phyloP scores from a whole-genome alignment of 2,888 invertebrate species.

The Nephrocerus scutellatus region DNA sequence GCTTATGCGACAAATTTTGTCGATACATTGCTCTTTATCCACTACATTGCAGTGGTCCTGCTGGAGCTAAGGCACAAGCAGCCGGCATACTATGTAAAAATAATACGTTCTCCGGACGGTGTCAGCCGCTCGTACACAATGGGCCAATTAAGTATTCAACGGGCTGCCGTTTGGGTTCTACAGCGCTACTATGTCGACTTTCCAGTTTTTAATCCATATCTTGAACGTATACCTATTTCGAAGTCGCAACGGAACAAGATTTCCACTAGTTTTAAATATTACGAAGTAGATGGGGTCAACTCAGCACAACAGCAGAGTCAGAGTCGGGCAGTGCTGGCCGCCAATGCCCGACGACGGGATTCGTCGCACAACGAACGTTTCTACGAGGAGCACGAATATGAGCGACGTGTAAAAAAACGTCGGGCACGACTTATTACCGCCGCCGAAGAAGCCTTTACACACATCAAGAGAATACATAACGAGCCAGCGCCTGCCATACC shows the following conservation, averaged over 20 bases:
- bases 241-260: slow-evolving; percentile 68
- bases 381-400: slow-evolving; percentile 97
- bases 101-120: slow-evolving; percentile 94
- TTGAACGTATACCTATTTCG: slow-evolving; percentile 82
- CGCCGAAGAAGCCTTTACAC: slow-evolving; percentile 96
- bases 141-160: slow-evolving; percentile 86
- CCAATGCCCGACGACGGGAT: slow-evolving; percentile 75
- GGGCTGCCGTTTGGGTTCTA: slow-evolving; percentile 90
- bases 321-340: slow-evolving; percentile 61
- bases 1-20: slow-evolving; percentile 88
- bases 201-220: slow-evolving; percentile 92
- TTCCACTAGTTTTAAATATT: slow-evolving; percentile 86
- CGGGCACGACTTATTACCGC: slow-evolving; percentile 84
- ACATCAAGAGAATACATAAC: slow-evolving; percentile 76
- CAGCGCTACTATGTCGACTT: slow-evolving; percentile 96
- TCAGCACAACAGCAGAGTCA: slow-evolving; percentile 63
- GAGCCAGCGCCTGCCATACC: slow-evolving; percentile 71
- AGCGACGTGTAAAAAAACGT: slow-evolving; percentile 83
- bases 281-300: slow-evolving; percentile 86
- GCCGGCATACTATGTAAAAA: slow-evolving; percentile 80
- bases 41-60: slow-evolving; percentile 86
- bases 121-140: slow-evolving; percentile 81
- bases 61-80: slow-evolving; percentile 90
- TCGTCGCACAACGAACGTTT: slow-evolving; percentile 95
- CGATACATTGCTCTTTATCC: slow-evolving; percentile 90